Evolutionary conservation across 2,888 invertebrate genomes (phyloP).

Genomic region (Pristionchus arcanus): DNA sequence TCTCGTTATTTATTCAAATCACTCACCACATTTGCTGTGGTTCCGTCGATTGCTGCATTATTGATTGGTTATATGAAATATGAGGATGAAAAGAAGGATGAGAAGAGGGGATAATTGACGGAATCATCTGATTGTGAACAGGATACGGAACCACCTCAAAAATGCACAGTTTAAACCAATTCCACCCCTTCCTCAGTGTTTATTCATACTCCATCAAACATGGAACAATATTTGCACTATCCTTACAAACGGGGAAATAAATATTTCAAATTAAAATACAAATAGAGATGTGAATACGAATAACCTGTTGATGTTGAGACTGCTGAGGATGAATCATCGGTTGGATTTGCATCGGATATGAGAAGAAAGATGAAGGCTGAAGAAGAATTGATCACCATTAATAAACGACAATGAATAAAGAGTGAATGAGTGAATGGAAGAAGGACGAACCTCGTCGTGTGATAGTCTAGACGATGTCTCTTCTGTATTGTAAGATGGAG

Average conservation of each 20-base stretch:
- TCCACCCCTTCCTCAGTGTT: neutral
- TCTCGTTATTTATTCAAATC: neutral
- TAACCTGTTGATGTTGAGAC: neutral
- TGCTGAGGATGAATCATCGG: slow-evolving; percentile 16
- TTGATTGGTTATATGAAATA: neutral
- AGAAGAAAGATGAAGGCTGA: slow-evolving; percentile 11
- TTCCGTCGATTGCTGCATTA: neutral
- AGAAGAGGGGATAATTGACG: neutral
- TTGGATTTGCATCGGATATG: slow-evolving; percentile 7
- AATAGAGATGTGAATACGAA: neutral
- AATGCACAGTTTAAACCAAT: neutral
- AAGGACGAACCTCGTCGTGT: neutral
- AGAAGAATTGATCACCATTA: neutral
- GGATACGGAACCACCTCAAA: neutral
- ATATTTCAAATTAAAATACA: neutral
- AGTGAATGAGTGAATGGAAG: neutral
- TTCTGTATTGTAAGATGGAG: neutral
- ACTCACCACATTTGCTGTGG: slow-evolving; percentile 27
- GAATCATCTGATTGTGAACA: neutral
- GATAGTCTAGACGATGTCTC: neutral
- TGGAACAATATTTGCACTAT: neutral
- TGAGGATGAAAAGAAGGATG: slow-evolving; percentile 39
- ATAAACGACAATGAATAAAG: neutral
- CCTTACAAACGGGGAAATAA: neutral
- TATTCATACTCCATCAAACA: neutral